A percentile compares a stretch with the other conserved stretches of the same genome.
phyloP scores from a whole-genome alignment of 2,888 invertebrate species.

The Machimus rusticus region DNA sequence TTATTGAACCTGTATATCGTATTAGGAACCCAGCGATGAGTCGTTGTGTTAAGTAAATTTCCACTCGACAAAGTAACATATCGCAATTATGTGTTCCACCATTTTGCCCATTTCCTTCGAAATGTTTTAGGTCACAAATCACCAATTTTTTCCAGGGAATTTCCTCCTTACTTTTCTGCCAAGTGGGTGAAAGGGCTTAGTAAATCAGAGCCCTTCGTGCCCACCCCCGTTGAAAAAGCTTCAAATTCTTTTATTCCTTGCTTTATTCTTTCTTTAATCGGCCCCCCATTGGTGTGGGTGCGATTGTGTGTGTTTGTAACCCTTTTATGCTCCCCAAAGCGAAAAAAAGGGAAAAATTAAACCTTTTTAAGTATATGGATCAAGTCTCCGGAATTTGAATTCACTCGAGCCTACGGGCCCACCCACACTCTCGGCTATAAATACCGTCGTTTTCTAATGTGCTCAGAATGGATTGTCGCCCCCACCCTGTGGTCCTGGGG shows the following conservation, averaged over 20 bases:
- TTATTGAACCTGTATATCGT: neutral
- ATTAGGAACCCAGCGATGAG: neutral
- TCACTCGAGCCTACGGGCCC: conserved; percentile 19
- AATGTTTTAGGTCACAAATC: conserved; percentile 21
- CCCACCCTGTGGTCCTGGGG: neutral
- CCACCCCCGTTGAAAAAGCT: neutral
- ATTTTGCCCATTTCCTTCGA: neutral
- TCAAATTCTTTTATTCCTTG: neutral
- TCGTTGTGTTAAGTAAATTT: conserved; percentile 1
- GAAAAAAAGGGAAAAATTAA: conserved; percentile 34
- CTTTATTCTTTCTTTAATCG: neutral
- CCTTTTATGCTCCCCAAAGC: neutral
- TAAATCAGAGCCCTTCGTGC: conserved; percentile 10
- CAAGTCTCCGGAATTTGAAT: conserved; percentile 35
- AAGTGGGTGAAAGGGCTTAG: conserved; percentile 12
- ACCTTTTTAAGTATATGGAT: conserved; percentile 35
- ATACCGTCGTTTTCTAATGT: conserved; percentile 31
- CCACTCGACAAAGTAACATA: conserved; percentile 21
- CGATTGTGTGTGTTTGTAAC: conserved; percentile 14
- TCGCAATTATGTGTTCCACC: conserved; percentile 5
- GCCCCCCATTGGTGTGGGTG: neutral
- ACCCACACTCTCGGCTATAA: neutral
- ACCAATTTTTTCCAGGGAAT: conserved; percentile 12
- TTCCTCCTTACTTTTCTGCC: conserved; percentile 16
- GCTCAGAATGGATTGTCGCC: conserved; percentile 17